Evolutionary conservation across 2,888 invertebrate species (phyloP).

Genomic region (Operophtera brumata): DNA sequence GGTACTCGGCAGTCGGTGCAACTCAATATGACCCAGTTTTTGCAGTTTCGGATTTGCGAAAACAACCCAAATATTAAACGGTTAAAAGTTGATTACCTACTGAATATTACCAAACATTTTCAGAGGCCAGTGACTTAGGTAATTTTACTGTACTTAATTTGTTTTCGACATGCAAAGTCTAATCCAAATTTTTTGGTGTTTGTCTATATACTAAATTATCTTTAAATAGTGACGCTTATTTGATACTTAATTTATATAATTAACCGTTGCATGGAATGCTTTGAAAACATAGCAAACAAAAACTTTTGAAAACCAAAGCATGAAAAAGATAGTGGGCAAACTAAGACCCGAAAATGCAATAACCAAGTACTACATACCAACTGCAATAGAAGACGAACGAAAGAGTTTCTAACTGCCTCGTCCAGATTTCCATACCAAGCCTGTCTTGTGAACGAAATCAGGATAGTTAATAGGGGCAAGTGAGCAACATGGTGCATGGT

Average conservation of each 20-base stretch:
- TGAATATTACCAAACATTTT: constrained; percentile 30
- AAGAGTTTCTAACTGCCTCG: constrained; percentile 49
- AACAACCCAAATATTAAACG: constrained; percentile 31
- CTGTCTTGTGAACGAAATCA: constrained; percentile 12
- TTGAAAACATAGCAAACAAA: neutral
- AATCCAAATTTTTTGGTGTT: no score
- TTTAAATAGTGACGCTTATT: no score
- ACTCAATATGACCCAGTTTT: constrained; percentile 63
- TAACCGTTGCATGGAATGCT: no score
- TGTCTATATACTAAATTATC: no score
- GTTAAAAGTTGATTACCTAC: constrained; percentile 44
- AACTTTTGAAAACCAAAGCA: neutral
- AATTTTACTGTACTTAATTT: constrained; percentile 4
- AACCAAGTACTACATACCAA: constrained; percentile 20
- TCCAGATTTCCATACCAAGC: constrained; percentile 52
- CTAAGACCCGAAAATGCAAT: constrained; percentile 21
- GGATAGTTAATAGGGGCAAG: neutral
- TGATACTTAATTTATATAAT: no score
- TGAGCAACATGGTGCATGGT: no score
- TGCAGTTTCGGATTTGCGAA: constrained; percentile 45
- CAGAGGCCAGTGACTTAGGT: neutral
- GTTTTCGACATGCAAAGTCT: no score
- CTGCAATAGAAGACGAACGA: constrained; percentile 31
- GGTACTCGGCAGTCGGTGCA: constrained; percentile 42
- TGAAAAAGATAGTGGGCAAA: constrained; percentile 1